A percentile compares a stretch with the other conserved stretches of the same genome.
These are phyloP conservation scores for Pterocles orientalis DNA, from an alignment of 2,113 vertebrate species.

Conservation along the genomic window DNA sequence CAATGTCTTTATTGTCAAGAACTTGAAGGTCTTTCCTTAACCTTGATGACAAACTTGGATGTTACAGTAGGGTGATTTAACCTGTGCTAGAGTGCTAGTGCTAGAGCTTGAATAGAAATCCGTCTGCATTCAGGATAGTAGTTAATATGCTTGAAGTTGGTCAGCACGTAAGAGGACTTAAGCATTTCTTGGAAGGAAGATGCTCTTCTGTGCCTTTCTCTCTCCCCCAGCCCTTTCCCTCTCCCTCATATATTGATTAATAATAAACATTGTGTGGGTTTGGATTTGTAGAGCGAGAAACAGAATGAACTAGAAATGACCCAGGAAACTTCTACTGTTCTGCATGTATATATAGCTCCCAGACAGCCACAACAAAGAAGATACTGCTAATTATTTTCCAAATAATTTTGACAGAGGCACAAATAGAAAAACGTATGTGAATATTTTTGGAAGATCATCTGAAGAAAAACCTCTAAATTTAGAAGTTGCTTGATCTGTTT, in stretches of 20 bases:
- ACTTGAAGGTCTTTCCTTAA: neutral
- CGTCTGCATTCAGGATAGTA: neutral
- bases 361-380: constrained; percentile 33
- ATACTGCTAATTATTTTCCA: constrained; percentile 6
- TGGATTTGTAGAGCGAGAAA: neutral
- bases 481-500: constrained; percentile 19
- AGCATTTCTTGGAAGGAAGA: neutral
- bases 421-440: neutral
- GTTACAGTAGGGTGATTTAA: neutral
- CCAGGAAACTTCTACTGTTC: constrained; percentile 6
- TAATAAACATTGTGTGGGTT: constrained; percentile 14
- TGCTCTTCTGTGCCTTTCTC: neutral
- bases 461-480: constrained; percentile 1
- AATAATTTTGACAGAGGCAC: neutral
- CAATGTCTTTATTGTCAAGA: neutral
- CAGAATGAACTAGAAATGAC: constrained; percentile 28
- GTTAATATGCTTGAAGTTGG: neutral
- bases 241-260: constrained; percentile 18
- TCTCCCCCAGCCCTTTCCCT: neutral
- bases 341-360: neutral
- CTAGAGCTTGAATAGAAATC: neutral
- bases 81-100: neutral
- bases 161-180: neutral
- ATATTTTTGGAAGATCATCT: constrained; percentile 26
- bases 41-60: neutral